These are phyloP conservation scores for Spizella passerina DNA, from an alignment of 2,797 vertebrate genomes.

Conservation along the genomic window DNA sequence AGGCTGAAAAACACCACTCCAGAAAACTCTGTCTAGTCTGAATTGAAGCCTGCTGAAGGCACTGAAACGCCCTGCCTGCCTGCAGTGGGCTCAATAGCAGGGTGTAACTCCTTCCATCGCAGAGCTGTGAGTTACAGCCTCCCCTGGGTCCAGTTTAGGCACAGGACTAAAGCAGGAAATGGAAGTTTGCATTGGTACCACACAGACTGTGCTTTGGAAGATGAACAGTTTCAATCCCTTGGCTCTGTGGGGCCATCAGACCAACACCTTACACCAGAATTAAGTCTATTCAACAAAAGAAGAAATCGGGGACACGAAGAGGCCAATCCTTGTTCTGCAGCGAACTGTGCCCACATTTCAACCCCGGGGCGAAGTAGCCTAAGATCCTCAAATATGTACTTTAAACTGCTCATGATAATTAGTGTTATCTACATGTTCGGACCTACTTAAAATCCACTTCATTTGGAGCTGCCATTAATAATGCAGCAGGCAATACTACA, in stretches of 20 bases:
- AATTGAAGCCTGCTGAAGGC: not conserved
- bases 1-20: not conserved
- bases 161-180: not conserved
- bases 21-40: not conserved
- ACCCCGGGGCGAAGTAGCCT: not conserved
- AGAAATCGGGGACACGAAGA: not conserved
- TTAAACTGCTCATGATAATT: conserved; percentile 3
- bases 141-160: not conserved
- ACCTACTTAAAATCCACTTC: conserved; percentile 49
- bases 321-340: not conserved
- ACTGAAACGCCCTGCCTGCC: not conserved
- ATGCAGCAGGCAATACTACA: conserved; percentile 24
- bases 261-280: not conserved
- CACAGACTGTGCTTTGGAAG: not conserved
- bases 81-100: not conserved
- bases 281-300: not conserved
- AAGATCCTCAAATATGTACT: conserved; percentile 1
- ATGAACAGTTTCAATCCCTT: not conserved
- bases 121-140: not conserved
- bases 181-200: not conserved
- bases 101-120: not conserved
- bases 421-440: not conserved
- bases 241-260: not conserved
- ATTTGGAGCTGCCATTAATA: conserved; percentile 48
- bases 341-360: not conserved